Evolutionary conservation across 2,797 vertebrate genomes (phyloP), one percentile per base, ranked within the genome.

Genomic region (Tachyglossus aculeatus): DNA sequence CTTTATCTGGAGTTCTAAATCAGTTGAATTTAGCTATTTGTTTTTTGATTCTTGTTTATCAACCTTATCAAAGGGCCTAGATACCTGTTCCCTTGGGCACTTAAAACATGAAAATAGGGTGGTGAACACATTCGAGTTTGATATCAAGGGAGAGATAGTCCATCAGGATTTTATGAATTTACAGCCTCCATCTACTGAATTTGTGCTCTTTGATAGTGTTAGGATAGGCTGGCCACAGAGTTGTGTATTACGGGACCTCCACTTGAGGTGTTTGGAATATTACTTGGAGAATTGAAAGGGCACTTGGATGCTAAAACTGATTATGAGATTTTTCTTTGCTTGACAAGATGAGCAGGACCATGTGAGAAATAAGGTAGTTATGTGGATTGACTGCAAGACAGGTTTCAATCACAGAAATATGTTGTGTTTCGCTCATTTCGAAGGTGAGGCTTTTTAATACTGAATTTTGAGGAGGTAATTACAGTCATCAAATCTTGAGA

Each of bases 301-400:
- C 91, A 89, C 85, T 0, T 58, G 86, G 83, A 83, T 88, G 82
- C 85, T 91, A 92, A 87, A 93, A 89, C 88, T 89, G 91, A 94
- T 94, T 88, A 93, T 90, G 81, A 90, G 89, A 90, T 92, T 93
- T 93, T 92, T 91, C 88, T 93, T 91, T 74, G 51, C 81, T 82
- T 94, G 92, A 92, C 92, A 92, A 93, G 81, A 92, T 52, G 82
- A 91, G 78, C 84, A 75, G 72, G 71, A 81, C 83, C 87, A 61
- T 56, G 71, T 88, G 88, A 90, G 82, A 78, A 76, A 89, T 77
- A 69, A 80, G 58, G 71, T 71, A 74, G 83, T 82, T 85, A 22
- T 70, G 57, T 75, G 77, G 75, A 87, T 74, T 85, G 64, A 87
- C 0, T 57, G 55, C 71, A 86, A 86, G 80, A 83, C 62, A 65